Evolutionary conservation across 2,113 vertebrate genomes (phyloP).

Genomic region (Notothenia rossii): DNA sequence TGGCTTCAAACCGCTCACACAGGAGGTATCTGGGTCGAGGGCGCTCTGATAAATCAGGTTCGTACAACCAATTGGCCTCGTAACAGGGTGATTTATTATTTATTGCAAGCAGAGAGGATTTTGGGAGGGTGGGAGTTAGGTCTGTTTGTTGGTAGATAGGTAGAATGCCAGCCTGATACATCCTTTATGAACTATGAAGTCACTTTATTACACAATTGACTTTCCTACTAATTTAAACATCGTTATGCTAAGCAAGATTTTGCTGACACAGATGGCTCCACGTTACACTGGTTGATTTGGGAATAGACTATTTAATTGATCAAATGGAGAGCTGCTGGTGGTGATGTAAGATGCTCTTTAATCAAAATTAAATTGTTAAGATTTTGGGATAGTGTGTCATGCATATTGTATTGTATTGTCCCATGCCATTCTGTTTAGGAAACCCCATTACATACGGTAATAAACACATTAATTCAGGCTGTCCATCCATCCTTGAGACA

Average conservation of each 20-base stretch:
- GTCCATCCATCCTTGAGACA: not conserved
- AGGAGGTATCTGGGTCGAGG: conserved; percentile 44
- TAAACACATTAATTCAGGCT: not conserved
- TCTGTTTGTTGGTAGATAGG: not conserved
- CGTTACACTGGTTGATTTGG: not conserved
- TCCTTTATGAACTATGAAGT: conserved; percentile 7
- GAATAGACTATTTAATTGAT: not conserved
- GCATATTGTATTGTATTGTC: not conserved
- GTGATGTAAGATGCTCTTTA: no score
- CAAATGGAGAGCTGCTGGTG: not conserved
- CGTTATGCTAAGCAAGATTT: not conserved
- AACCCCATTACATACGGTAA: not conserved
- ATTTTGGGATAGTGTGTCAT: not conserved
- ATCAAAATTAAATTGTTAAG: not conserved
- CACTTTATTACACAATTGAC: not conserved
- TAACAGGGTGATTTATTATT: conserved; percentile 59
- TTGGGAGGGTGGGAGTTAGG: conserved; percentile 24
- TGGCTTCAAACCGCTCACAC: not conserved
- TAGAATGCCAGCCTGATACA: no score
- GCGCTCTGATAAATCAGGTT: conserved; percentile 45
- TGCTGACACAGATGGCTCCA: not conserved
- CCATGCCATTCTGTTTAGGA: not conserved
- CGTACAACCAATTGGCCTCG: conserved; percentile 35
- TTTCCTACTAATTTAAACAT: not conserved
- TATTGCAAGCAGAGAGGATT: conserved; percentile 46